These are phyloP conservation scores for silkworm (Bombyx mori) DNA, from an alignment of 1,140 invertebrate species.

Conservation along the genomic window DNA sequence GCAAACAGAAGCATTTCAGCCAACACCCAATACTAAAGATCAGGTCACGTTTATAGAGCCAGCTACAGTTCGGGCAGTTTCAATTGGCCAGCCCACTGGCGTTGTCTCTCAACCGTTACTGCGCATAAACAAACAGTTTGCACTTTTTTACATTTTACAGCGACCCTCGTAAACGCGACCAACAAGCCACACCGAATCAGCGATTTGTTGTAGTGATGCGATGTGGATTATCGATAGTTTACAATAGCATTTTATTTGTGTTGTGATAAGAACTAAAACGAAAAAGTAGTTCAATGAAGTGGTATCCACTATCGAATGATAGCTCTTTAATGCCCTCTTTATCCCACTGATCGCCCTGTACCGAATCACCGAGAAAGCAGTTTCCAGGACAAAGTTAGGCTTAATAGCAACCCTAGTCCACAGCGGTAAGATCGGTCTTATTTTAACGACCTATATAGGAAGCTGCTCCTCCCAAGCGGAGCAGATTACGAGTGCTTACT, in stretches of 20 bases:
- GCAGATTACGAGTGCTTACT: no score
- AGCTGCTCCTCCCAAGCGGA: no score
- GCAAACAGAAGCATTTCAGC: not conserved
- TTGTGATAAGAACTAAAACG: not conserved
- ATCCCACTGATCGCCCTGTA: no score
- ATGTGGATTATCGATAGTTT: not conserved
- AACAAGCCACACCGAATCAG: conserved; percentile 48
- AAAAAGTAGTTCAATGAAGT: not conserved
- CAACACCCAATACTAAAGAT: not conserved
- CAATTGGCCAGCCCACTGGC: conserved; percentile 18
- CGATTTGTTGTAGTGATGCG: conserved; percentile 29
- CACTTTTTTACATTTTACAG: conserved; percentile 56
- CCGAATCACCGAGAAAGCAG: no score
- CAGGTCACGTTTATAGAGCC: conserved; percentile 10
- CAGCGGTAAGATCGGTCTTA: no score
- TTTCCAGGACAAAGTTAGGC: no score
- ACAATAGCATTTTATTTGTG: not conserved
- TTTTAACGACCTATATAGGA: no score
- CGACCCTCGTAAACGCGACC: conserved; percentile 54
- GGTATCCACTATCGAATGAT: not conserved
- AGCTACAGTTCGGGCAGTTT: conserved; percentile 3
- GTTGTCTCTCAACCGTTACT: conserved; percentile 17
- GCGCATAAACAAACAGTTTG: conserved; percentile 60
- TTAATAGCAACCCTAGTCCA: no score
- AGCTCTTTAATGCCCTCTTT: not conserved